Evolutionary conservation across 2,113 vertebrate genomes (phyloP).

Genomic region (Phalacrocorax brasilianus): DNA sequence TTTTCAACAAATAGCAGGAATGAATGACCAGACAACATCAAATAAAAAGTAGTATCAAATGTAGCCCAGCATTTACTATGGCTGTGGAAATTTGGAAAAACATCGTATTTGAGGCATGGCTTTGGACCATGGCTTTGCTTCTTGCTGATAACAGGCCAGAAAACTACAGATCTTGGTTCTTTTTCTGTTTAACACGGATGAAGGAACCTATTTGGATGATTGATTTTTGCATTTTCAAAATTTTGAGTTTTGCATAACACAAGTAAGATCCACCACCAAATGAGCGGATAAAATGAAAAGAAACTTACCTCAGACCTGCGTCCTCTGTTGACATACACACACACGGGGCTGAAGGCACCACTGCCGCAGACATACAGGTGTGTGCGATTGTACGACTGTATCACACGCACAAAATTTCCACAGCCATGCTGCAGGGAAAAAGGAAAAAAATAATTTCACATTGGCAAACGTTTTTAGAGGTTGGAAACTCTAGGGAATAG

Average conservation of each 20-base stretch:
- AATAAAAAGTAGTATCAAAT: not conserved
- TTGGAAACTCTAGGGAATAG: not conserved
- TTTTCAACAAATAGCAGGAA: not conserved
- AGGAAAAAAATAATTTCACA: not conserved
- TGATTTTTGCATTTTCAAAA: not conserved
- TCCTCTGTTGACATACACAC: constrained; percentile 91
- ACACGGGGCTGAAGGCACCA: constrained; percentile 94
- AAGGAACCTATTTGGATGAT: not conserved
- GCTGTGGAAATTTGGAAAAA: not conserved
- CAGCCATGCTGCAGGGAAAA: constrained; percentile 85
- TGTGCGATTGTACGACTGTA: constrained; percentile 93
- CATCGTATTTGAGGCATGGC: not conserved
- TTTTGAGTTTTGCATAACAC: not conserved
- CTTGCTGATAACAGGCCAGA: not conserved
- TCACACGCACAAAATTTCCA: constrained; percentile 94
- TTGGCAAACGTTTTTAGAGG: not conserved
- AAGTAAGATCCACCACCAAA: not conserved
- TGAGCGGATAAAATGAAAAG: accelerated
- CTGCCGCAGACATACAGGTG: constrained; percentile 96
- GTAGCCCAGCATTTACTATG: not conserved
- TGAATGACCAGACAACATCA: not conserved
- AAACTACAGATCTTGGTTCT: not conserved
- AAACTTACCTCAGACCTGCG: constrained; percentile 87
- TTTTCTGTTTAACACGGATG: accelerated
- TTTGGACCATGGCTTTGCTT: not conserved